Percentiles rank a stretch among this genome's conserved stretches.
Conservation (phyloP, 2,113 vertebrate genomes). For the Vulpes lagopus region DNA sequence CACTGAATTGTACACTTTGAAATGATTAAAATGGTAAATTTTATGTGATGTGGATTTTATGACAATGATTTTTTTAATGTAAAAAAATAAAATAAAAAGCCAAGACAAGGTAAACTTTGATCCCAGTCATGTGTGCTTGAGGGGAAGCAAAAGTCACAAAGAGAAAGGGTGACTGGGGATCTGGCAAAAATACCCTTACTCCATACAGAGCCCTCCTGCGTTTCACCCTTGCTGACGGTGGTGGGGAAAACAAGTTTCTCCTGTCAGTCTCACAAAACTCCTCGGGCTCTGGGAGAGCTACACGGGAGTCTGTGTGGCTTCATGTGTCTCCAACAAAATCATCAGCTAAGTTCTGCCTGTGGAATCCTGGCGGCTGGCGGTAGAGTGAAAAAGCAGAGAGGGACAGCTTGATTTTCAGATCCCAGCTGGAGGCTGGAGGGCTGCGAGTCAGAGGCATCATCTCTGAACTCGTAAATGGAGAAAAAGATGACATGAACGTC, state of each 20-base stretch:
- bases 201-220: no score
- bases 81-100: background rate
- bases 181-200: background rate
- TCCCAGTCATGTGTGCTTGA: background rate
- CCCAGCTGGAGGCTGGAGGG: conserved; percentile 47
- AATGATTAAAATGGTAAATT: background rate
- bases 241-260: background rate
- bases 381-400: background rate
- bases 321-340: background rate
- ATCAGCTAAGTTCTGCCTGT: conserved; percentile 43
- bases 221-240: background rate
- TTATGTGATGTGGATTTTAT: background rate
- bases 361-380: background rate
- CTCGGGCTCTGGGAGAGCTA: background rate
- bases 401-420: conserved; percentile 58
- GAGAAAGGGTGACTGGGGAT: background rate
- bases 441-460: conserved; percentile 43
- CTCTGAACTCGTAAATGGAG: conserved; percentile 52
- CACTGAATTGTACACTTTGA: background rate
- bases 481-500: background rate
- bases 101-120: background rate
- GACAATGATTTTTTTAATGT: background rate
- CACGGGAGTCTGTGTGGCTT: background rate
- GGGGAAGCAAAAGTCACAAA: background rate
- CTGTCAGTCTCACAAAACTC: background rate